A percentile compares a stretch with the other conserved stretches of the same genome.
phyloP scores from a whole-genome alignment of 2,113 vertebrate species.

The Choloepus hoffmanni region DNA sequence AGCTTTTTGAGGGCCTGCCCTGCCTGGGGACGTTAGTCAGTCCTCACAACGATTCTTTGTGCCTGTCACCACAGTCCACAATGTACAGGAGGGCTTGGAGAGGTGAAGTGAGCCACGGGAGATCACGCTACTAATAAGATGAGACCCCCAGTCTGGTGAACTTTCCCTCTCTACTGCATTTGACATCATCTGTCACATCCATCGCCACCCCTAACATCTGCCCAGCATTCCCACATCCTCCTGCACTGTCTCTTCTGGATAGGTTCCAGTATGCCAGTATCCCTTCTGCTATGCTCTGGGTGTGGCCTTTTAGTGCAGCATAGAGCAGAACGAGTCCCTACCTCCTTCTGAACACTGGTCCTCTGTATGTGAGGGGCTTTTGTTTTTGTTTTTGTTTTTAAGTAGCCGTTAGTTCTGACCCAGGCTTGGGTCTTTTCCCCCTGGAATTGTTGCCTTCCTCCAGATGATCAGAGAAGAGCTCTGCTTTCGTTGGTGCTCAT shows the following conservation, averaged over 20 bases:
- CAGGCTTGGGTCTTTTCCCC: slow-evolving; percentile 26
- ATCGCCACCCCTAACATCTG: background rate
- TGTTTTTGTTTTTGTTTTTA: background rate
- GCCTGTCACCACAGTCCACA: background rate
- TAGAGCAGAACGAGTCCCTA: slow-evolving; percentile 16
- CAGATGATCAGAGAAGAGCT: slow-evolving; percentile 17
- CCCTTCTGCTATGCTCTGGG: slow-evolving; percentile 69
- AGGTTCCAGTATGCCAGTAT: slow-evolving; percentile 57
- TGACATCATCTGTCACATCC: slow-evolving; percentile 20
- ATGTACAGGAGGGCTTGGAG: background rate
- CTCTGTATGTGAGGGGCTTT: background rate
- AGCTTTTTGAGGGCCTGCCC: background rate
- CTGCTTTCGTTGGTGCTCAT: slow-evolving; percentile 43
- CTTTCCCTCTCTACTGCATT: slow-evolving; percentile 52
- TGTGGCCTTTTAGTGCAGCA: slow-evolving; percentile 72
- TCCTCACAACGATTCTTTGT: background rate
- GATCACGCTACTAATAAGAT: background rate
- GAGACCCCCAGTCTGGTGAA: slow-evolving; percentile 9
- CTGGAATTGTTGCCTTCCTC: background rate
- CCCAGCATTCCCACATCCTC: slow-evolving; percentile 56
- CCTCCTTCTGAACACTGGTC: slow-evolving; percentile 1
- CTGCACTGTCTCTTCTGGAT: slow-evolving; percentile 38
- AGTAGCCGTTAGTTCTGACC: background rate
- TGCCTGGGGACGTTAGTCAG: slow-evolving; percentile 1
- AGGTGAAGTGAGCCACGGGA: slow-evolving; percentile 27